A percentile compares a stretch with the other conserved stretches of the same genome.
These are phyloP conservation scores for Mesochorus sp. DNA, from an alignment of 2,888 invertebrate species.

Conservation along the genomic window DNA sequence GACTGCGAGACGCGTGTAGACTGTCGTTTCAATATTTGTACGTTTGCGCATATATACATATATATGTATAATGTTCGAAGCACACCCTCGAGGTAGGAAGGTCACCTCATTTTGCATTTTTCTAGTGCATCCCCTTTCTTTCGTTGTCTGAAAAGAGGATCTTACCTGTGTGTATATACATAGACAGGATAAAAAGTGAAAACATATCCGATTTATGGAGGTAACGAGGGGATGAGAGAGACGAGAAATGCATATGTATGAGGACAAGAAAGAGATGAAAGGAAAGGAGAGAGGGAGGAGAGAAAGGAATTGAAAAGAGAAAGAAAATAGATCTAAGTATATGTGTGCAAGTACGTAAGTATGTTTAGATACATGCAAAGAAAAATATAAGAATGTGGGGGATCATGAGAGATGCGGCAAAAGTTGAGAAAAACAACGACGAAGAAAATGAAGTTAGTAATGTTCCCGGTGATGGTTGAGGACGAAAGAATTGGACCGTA, in stretches of 20 bases:
- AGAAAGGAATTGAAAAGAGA: neutral
- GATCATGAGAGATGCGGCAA: neutral
- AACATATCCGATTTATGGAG: constrained; percentile 1
- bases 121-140: neutral
- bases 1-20: constrained; percentile 16
- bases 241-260: neutral
- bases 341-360: neutral
- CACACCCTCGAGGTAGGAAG: constrained; percentile 46
- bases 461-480: constrained; percentile 18
- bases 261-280: neutral
- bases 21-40: constrained; percentile 54
- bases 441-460: constrained; percentile 18
- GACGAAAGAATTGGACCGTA: constrained; percentile 51
- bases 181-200: neutral
- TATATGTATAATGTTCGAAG: constrained; percentile 28
- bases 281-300: neutral
- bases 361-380: neutral
- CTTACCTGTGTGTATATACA: neutral
- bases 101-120: constrained; percentile 19
- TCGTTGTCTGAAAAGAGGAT: neutral
- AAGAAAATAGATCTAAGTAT: neutral
- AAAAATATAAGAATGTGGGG: neutral
- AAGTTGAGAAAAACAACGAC: constrained; percentile 2
- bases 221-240: constrained; percentile 57
- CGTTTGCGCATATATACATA: too few relatives aligned